Base-by-base conservation (phyloP, 1,140 invertebrate species). In the Trinorchestia longiramus region DNA sequence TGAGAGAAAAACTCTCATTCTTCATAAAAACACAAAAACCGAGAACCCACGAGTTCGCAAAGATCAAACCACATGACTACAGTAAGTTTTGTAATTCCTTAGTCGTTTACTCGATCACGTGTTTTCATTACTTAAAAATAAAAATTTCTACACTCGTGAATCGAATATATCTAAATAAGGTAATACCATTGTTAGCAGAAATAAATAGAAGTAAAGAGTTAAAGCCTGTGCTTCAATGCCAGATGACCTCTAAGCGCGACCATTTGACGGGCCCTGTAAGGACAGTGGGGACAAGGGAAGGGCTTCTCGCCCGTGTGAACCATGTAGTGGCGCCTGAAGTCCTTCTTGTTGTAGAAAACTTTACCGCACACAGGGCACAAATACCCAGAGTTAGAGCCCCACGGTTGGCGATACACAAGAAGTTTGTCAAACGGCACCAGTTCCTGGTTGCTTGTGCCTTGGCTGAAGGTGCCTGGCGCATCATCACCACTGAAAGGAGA, bases 271-370 rank as follows among this genome's bases (percentile, higher is more conserved):
- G 95, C 88, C 40, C 95, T n/a, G 97, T 98, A 98, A 11, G 97
- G 97, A 97, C 98, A 98, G 96, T 98, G 97, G 11, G 98, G 98
- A 97, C 98, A 98, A 92, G 98, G 97, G 97, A 98, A 98, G 0
- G 98, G 98, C 96, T 98, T 98, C 88, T 98, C 98, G 77, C 98
- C 98, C 17, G 98, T 98, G 97, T 99, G 98, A 95, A 98, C 97
- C 97, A 98, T 98, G 96, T 98, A 98, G 97, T 99, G 99, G 8
- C 98, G 98, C 57, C 90, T 96, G 45, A 96, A 91, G 43, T 88
- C 90, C 43, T 92, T 97, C 96, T 43, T 90, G 47, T 95, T 95
- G 43, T 88, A 95, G 95, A 95, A 95, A 57, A 42, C 41, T 41
- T 96, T 95, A 43, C 43, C 40, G 62, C 96, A 96, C 28, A 96